Evolutionary conservation across 2,113 vertebrate genomes (phyloP), one percentile per base, ranked within the genome.

Genomic region (Cyprinus carpio): DNA sequence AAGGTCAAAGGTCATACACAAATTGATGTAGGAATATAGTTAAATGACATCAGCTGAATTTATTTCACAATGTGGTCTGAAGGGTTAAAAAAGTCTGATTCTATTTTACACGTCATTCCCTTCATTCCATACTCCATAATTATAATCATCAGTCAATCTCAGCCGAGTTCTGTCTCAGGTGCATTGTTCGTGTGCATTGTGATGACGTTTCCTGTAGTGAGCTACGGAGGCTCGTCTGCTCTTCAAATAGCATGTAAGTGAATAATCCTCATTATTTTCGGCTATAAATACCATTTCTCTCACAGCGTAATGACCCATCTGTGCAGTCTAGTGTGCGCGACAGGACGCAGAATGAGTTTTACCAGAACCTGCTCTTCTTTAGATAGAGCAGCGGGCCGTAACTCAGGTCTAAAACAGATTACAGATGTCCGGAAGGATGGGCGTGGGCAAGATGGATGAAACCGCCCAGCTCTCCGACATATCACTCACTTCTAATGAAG

Each of bases 401-500:
- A 60, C 64, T 71, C 65, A 29, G 67, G 27, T 58, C 67, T 40
- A 16, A 71, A 72, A 75, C 83, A 77, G 69, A 87, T 87, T 71
- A 87, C 71, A 75, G 49, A 58, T 40, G 67, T 82, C 81, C 13
- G 23, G 49, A 82, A 25, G 20, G 46, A 83, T 72, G 81, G 81
- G 67, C 29, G 58, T 56, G 60, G 23, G 56, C 16, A 58, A 88
- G 88, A 82, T 71, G 60, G 75, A 72, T 65, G 83, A 71, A 29
- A 67, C 78, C 25, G 62, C 78, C 78, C 75, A 60, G 78, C 27
- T 49, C 79, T 81, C 69, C 29, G 34, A 60, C 64, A 82, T 51
- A 85, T 87, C 69, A 62, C 88, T 86, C 65, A 56, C 60, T 34
- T 40, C 56, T 85, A 85, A 83, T 58, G 83, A 82, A 37, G 76